phyloP scores from a whole-genome alignment of 2,113 vertebrate species.

The Aegypius monachus region DNA sequence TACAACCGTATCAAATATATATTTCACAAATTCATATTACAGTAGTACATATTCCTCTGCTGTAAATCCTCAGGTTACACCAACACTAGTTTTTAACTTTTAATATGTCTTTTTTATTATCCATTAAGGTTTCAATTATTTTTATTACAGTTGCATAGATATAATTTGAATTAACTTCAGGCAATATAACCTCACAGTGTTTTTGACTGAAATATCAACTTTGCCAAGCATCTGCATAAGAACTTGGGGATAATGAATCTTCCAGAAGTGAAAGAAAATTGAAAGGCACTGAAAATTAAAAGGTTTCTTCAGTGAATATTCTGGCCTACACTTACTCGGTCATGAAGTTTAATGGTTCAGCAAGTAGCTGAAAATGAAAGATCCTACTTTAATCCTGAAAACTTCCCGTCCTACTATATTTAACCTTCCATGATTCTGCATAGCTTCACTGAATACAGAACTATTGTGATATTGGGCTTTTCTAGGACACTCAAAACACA shows the following conservation, averaged over 20 bases:
- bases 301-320: neutral
- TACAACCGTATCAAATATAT: neutral
- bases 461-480: neutral
- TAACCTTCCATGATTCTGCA: neutral
- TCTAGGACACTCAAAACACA: neutral
- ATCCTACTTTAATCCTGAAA: neutral
- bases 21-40: neutral
- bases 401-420: neutral
- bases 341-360: neutral
- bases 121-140: slow-evolving; percentile 61
- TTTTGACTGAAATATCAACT: slow-evolving; percentile 47
- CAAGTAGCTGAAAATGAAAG: neutral
- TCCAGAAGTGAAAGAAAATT: neutral
- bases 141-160: slow-evolving; percentile 50
- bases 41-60: neutral
- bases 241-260: neutral
- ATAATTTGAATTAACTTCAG: slow-evolving; percentile 42
- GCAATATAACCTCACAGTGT: neutral
- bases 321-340: neutral
- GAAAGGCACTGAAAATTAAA: neutral
- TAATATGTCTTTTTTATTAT: slow-evolving; percentile 16
- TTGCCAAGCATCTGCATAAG: neutral
- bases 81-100: slow-evolving; percentile 46
- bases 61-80: slow-evolving; percentile 25
- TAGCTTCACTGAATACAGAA: neutral